These are phyloP conservation scores for Lottia gigantea DNA, from an alignment of 2,888 invertebrate species.

Conservation along the genomic window DNA sequence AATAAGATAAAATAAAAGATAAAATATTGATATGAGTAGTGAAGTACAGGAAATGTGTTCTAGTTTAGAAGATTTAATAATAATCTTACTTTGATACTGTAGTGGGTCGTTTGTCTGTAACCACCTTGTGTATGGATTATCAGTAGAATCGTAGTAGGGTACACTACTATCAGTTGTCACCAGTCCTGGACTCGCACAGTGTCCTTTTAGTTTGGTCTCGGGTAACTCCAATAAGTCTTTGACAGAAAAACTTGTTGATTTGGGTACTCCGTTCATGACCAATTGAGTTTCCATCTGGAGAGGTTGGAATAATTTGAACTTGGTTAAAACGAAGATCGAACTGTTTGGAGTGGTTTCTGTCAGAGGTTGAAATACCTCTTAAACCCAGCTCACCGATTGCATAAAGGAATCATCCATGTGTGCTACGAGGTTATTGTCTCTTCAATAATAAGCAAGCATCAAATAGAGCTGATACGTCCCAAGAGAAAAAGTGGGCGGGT, in stretches of 20 bases:
- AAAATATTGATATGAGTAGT: too few relatives aligned
- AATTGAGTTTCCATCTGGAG: slow-evolving; percentile 64
- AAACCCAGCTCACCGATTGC: slow-evolving; percentile 3
- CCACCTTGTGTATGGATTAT: slow-evolving; percentile 72
- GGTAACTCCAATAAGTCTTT: slow-evolving; percentile 93
- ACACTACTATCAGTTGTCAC: slow-evolving; percentile 39
- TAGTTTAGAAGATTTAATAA: background rate
- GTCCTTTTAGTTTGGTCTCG: slow-evolving; percentile 63
- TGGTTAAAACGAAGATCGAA: slow-evolving; percentile 3
- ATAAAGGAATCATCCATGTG: slow-evolving; percentile 9
- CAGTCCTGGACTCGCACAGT: slow-evolving; percentile 26
- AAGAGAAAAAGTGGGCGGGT: background rate
- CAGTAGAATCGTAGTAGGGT: slow-evolving; percentile 56
- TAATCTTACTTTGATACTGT: slow-evolving; percentile 59
- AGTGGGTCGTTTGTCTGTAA: slow-evolving; percentile 61
- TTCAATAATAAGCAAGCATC: background rate
- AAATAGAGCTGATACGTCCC: background rate
- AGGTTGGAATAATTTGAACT: slow-evolving; percentile 10
- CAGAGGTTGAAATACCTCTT: slow-evolving; percentile 9
- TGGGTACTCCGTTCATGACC: slow-evolving; percentile 77
- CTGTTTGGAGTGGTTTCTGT: slow-evolving; percentile 8
- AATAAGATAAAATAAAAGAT: too few relatives aligned
- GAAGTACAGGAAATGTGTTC: too few relatives aligned
- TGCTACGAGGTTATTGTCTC: background rate
- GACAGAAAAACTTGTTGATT: slow-evolving; percentile 88